These are phyloP conservation scores for Echiichthys vipera DNA, from an alignment of 2,797 vertebrate species.

Conservation along the genomic window DNA sequence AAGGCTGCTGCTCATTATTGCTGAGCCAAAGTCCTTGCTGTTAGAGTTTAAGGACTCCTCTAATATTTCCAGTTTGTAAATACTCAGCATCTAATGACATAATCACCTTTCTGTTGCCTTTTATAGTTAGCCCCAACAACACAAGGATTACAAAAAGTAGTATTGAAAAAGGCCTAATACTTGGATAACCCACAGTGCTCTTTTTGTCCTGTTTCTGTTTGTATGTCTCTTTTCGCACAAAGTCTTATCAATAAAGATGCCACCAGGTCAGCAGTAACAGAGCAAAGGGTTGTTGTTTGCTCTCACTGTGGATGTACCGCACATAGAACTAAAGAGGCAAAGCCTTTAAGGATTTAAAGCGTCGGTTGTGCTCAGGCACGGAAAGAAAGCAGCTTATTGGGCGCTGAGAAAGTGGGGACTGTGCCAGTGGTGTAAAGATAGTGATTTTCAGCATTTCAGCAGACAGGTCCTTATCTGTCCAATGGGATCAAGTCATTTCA, in stretches of 20 bases:
- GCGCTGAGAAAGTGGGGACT: conserved; percentile 28
- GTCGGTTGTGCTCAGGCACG: conserved; percentile 26
- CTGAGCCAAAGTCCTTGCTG: conserved; percentile 23
- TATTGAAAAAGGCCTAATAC: neutral
- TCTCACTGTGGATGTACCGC: neutral
- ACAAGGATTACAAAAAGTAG: neutral
- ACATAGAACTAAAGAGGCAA: conserved; percentile 13
- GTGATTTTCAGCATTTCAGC: conserved; percentile 57
- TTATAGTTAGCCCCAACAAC: neutral
- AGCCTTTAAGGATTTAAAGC: conserved; percentile 40
- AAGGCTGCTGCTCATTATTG: conserved; percentile 61
- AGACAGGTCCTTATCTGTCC: conserved; percentile 37
- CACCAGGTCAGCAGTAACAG: conserved; percentile 17
- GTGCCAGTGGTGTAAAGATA: conserved; percentile 41
- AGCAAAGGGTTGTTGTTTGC: neutral
- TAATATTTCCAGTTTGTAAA: conserved; percentile 25
- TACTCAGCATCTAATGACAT: conserved; percentile 5
- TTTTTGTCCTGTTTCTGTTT: neutral
- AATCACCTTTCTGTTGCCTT: neutral
- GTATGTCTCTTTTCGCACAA: neutral
- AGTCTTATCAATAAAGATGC: conserved; percentile 7
- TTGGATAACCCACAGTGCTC: neutral
- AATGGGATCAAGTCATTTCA: conserved; percentile 19
- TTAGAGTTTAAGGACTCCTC: conserved; percentile 5
- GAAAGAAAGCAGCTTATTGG: conserved; percentile 49